Base-by-base conservation (phyloP, 1,140 invertebrate species). In the Drosophila santomea region DNA sequence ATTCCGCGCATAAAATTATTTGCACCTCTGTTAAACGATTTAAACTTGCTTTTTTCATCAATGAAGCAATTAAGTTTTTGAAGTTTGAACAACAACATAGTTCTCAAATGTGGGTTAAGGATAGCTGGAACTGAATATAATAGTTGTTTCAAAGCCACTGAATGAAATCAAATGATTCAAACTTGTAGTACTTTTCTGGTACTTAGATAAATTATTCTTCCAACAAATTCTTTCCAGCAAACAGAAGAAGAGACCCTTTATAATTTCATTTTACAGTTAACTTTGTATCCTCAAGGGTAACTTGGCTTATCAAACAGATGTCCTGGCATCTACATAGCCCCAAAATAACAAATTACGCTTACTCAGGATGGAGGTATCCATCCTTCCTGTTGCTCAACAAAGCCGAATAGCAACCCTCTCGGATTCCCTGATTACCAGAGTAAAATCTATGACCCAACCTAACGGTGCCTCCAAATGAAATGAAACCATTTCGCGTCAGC, bases 401-500 rank as follows among this genome's bases (percentile, higher is more conserved):
- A 59, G 39, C 15, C 50, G 15, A 56, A 25, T 41, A 17, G 20
- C 11, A 48, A 11, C 20, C 11, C 25, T 12, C 23, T 20, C 0
- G 11, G 5, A 17, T 52, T 36, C 32, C 15, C 11, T 20, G 11
- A 52, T 52, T 36, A 14, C 50, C 15, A 23, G 41, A 41, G 23
- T 54, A 74, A 74, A 74, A 74, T 74, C 57, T 52, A 64, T 41
- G 23, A 60, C 17, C 12, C 4, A 54, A 81, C 78, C 81, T 85
- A 85, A 85, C 81, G 81, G 81, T 81, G 52, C 82, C 72, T 17
- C 69, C 68, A 39, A 39, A 2, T 32, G 66, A 44, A 69, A 7
- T 28, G 66, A 84, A 85, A 80, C 80, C 80, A 74, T 76, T 48
- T 57, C 36, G 36, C 77, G 67, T 73, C 81, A 85, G 81, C 81